Conservation (phyloP, 2,888 invertebrate genomes). For the Polyploca ridens region DNA sequence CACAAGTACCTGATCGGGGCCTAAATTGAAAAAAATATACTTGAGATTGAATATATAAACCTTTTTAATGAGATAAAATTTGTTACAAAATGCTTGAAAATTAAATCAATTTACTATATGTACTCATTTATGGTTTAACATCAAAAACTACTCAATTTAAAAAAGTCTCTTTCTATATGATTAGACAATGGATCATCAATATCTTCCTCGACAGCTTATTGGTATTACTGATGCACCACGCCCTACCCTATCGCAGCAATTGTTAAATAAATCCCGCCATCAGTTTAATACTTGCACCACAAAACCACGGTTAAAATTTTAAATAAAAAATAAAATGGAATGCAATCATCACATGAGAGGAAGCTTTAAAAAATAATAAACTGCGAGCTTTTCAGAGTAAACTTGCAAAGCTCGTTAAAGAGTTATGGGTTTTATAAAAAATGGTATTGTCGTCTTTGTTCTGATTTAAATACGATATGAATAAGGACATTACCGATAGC, state of each 20-base stretch:
- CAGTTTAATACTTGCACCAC: not conserved
- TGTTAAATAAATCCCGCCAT: not conserved
- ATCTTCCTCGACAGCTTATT: not conserved
- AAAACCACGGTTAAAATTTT: not conserved
- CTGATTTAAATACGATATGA: not conserved
- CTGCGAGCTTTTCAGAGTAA: slow-evolving; percentile 20
- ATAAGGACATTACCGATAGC: too few relatives aligned
- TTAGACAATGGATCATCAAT: not conserved
- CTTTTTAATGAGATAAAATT: too few relatives aligned
- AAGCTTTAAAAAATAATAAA: slow-evolving; percentile 17
- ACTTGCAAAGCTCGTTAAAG: slow-evolving; percentile 14
- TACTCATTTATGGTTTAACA: too few relatives aligned
- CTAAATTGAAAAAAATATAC: too few relatives aligned
- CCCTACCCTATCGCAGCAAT: not conserved
- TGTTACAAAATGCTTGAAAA: too few relatives aligned
- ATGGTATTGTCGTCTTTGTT: not conserved
- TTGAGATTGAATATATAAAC: too few relatives aligned
- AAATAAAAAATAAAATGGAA: slow-evolving; percentile 30
- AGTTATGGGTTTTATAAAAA: not conserved
- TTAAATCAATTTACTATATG: too few relatives aligned
- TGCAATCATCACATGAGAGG: slow-evolving; percentile 36
- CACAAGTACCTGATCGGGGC: too few relatives aligned
- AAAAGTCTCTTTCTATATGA: too few relatives aligned
- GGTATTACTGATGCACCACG: too few relatives aligned
- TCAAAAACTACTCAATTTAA: too few relatives aligned